These are phyloP conservation scores for Ptychodera flava DNA, from an alignment of 35 echinoderm and acorn worm species.

Conservation along the genomic window DNA sequence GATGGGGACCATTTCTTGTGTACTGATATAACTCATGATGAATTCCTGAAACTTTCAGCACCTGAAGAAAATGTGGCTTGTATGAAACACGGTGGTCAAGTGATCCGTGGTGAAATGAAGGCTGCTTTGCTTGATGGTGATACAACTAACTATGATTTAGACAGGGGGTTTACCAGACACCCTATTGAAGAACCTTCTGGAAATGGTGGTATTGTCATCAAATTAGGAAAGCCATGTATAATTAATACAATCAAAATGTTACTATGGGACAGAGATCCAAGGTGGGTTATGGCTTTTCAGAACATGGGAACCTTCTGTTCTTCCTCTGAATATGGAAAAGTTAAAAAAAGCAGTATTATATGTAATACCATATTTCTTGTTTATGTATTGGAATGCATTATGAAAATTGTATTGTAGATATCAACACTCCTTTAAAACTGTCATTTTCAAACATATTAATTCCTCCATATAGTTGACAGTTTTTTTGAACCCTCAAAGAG, in stretches of 20 bases:
- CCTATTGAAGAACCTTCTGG: constrained; percentile 61
- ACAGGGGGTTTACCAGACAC: constrained; percentile 93
- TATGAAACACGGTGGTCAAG: constrained; percentile 55
- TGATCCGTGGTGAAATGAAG: constrained; percentile 80
- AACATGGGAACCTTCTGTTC: too few species aligned
- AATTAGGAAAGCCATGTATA: constrained; percentile 85
- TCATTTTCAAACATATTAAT: too few species aligned
- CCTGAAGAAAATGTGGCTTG: constrained; percentile 82
- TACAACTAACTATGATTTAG: constrained; percentile 88
- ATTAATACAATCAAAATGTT: constrained; percentile 87
- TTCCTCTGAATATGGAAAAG: too few species aligned
- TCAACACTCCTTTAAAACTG: too few species aligned
- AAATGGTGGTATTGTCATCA: constrained; percentile 83
- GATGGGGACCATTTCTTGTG: too few species aligned
- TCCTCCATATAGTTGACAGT: too few species aligned
- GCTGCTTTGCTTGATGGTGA: constrained; percentile 88
- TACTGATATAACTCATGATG: too few species aligned
- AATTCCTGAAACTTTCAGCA: constrained; percentile 54
- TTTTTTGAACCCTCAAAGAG: too few species aligned
- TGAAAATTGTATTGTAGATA: too few species aligned
- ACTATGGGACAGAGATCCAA: constrained; percentile 90
- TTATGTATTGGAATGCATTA: too few species aligned
- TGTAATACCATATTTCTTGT: too few species aligned
- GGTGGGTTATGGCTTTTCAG: constrained; percentile 30
- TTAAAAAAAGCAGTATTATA: too few species aligned